Evolutionary conservation across 2,113 vertebrate genomes (phyloP).

Genomic region (Pollimyrus isidori): DNA sequence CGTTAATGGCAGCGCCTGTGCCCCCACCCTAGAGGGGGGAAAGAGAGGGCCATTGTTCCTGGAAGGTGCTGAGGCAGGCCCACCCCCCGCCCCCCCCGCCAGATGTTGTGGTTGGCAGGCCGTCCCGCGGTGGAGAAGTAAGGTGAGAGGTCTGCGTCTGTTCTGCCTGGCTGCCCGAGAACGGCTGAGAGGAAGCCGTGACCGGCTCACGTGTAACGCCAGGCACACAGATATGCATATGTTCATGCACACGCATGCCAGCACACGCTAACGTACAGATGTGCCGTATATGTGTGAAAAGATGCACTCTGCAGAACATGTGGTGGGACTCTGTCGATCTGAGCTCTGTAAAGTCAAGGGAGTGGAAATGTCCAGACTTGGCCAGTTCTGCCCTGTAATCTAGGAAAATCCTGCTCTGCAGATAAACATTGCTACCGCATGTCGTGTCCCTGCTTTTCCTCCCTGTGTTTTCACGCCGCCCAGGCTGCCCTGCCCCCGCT

Average conservation of each 20-base stretch:
- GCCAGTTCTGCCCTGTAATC: neutral
- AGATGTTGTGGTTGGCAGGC: slow-evolving; percentile 46
- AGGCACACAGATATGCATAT: slow-evolving; percentile 19
- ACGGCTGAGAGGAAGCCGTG: neutral
- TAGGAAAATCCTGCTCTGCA: neutral
- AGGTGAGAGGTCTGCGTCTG: slow-evolving; percentile 34
- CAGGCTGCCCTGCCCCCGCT: neutral
- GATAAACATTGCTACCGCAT: neutral
- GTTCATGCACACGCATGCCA: neutral
- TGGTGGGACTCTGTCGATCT: neutral
- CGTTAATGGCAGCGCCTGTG: neutral
- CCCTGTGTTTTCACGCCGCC: neutral
- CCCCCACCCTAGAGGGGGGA: slow-evolving; percentile 2
- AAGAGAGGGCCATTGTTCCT: slow-evolving; percentile 46
- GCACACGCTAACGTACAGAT: neutral
- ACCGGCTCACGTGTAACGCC: neutral
- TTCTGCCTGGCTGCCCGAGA: neutral
- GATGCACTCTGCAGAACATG: neutral
- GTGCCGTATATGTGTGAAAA: neutral
- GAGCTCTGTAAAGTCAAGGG: neutral
- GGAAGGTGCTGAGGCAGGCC: slow-evolving; percentile 35
- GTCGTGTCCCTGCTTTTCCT: neutral
- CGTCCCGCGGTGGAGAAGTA: slow-evolving; percentile 17
- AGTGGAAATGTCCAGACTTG: neutral
- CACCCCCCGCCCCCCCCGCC: slow-evolving; percentile 30